Conservation (phyloP, 2,113 vertebrate species). For the Brachyistius frenatus region DNA sequence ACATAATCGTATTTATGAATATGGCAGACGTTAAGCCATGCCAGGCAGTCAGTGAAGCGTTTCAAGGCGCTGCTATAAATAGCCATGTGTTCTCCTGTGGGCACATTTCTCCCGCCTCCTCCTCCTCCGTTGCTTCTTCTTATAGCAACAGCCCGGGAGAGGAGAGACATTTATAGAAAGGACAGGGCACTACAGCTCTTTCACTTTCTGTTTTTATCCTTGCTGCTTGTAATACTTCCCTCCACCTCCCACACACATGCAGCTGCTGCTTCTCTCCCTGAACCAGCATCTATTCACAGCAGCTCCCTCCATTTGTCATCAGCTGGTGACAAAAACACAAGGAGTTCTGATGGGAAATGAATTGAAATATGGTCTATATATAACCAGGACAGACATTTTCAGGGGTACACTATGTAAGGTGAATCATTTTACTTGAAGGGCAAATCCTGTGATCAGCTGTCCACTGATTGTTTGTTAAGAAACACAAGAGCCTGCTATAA, state of each 20-base stretch:
- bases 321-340: constrained; percentile 6
- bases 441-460: not conserved
- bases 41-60: constrained; percentile 57
- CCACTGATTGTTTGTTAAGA: too few relatives aligned
- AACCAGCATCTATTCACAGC: constrained; percentile 39
- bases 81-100: constrained; percentile 58
- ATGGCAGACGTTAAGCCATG: constrained; percentile 59
- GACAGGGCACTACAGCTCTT: constrained; percentile 52
- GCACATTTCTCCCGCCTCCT: constrained; percentile 59
- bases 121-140: constrained; percentile 70
- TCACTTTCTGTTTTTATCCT: constrained; percentile 53
- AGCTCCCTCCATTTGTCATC: not conserved
- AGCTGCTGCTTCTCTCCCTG: not conserved
- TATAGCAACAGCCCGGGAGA: constrained; percentile 75
- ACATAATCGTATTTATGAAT: constrained; percentile 62
- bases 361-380: constrained; percentile 18
- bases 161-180: constrained; percentile 70
- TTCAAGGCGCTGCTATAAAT: constrained; percentile 77
- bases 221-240: constrained; percentile 31
- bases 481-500: too few relatives aligned
- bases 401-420: not conserved
- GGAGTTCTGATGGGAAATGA: constrained; percentile 7
- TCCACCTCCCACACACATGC: constrained; percentile 22
- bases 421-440: constrained; percentile 11
- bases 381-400: not conserved